Evolutionary conservation across 2,797 vertebrate genomes (phyloP).

Genomic region (Enteromius paludinosus): DNA sequence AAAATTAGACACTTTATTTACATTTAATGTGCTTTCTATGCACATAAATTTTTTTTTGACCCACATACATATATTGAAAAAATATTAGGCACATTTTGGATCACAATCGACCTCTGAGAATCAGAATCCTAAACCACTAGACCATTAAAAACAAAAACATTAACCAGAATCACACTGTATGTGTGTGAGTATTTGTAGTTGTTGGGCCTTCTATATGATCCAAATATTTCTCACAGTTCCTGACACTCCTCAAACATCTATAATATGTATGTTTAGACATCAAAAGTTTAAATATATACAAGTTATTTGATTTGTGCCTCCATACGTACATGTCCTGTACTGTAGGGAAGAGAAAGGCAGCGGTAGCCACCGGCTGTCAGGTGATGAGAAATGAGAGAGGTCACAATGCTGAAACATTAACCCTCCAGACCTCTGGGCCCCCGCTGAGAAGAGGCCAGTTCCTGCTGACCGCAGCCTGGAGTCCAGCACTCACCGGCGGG

Average conservation of each 20-base stretch:
- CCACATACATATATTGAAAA: too few species aligned
- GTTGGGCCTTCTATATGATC: slow-evolving; percentile 25
- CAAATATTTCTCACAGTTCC: slow-evolving; percentile 23
- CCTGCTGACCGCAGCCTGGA: slow-evolving; percentile 40
- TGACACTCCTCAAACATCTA: slow-evolving; percentile 14
- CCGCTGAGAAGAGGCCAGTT: slow-evolving; percentile 41
- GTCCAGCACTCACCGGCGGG: slow-evolving; percentile 29
- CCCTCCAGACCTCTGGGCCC: slow-evolving; percentile 30
- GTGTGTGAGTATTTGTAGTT: slow-evolving; percentile 9
- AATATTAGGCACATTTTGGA: not conserved
- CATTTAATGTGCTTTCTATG: too few species aligned
- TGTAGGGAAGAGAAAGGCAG: slow-evolving; percentile 15
- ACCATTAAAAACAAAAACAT: slow-evolving; percentile 4
- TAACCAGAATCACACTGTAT: slow-evolving; percentile 32
- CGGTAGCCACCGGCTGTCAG: slow-evolving; percentile 48
- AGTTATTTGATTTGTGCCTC: slow-evolving; percentile 30
- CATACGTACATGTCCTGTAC: slow-evolving; percentile 2
- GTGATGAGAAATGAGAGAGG: slow-evolving; percentile 51
- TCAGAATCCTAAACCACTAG: slow-evolving; percentile 26
- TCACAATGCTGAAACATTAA: slow-evolving; percentile 55
- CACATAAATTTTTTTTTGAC: too few species aligned
- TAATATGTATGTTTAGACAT: slow-evolving; percentile 1
- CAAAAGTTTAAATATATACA: slow-evolving; percentile 23
- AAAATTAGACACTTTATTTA: too few species aligned
- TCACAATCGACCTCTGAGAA: not conserved